A percentile compares a stretch with the other conserved stretches of the same genome.
These are phyloP conservation scores for Netelia melanura DNA, from an alignment of 2,888 invertebrate genomes.

Conservation along the genomic window DNA sequence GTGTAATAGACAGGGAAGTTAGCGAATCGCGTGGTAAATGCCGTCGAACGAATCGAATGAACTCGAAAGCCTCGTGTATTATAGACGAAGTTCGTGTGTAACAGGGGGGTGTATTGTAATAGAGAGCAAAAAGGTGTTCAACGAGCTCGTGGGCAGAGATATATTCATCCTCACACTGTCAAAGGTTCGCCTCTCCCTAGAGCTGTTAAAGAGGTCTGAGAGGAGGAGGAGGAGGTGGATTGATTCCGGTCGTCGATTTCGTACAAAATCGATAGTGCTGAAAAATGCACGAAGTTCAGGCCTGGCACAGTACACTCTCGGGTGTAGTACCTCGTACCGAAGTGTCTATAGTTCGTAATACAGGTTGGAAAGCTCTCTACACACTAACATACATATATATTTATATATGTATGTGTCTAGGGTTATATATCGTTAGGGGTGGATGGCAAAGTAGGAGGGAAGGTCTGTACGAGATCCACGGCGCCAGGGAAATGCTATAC, in stretches of 20 bases:
- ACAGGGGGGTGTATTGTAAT: conserved; percentile 26
- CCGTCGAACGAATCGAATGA: too few species aligned
- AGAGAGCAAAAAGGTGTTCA: conserved; percentile 49
- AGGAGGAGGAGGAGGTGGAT: neutral
- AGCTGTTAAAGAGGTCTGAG: conserved; percentile 28
- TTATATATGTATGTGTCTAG: neutral
- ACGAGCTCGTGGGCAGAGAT: conserved; percentile 29
- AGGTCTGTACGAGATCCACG: conserved; percentile 12
- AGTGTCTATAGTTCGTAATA: neutral
- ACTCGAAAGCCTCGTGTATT: neutral
- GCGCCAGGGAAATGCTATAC: conserved; percentile 20
- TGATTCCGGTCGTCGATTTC: conserved; percentile 58
- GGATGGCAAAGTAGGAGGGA: conserved; percentile 31
- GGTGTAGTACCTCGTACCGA: conserved; percentile 63
- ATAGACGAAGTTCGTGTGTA: neutral
- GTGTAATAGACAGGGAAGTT: too few species aligned
- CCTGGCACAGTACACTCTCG: conserved; percentile 18
- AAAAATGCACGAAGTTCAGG: conserved; percentile 77
- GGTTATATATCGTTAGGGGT: conserved; percentile 19
- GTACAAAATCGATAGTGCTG: conserved; percentile 75
- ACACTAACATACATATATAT: neutral
- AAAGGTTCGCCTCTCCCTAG: neutral
- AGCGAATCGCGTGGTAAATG: too few species aligned
- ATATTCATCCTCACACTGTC: conserved; percentile 36
- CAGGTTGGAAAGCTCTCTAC: neutral